These are phyloP conservation scores for Mesochorus sp. DNA, from an alignment of 2,888 invertebrate genomes.

Conservation along the genomic window DNA sequence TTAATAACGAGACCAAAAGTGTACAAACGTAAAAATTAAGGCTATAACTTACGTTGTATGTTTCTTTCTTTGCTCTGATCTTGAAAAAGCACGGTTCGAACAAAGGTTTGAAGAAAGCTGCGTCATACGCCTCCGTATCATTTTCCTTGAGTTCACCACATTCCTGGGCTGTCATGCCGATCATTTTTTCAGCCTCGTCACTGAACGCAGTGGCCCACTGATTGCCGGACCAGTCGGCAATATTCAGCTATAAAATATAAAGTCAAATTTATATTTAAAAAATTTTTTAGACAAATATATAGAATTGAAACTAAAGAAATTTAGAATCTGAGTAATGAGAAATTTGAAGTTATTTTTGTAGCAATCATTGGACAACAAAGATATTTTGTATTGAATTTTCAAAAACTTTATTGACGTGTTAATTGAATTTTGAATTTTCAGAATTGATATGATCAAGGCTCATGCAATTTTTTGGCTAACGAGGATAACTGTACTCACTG, in stretches of 20 bases:
- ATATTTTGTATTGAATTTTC: too few relatives aligned
- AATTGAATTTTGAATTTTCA: too few relatives aligned
- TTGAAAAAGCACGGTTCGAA: conserved; percentile 93
- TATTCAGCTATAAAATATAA: conserved; percentile 86
- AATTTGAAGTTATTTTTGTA: background rate
- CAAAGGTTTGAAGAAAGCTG: conserved; percentile 88
- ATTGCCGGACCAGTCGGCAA: conserved; percentile 94
- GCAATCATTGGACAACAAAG: too few relatives aligned
- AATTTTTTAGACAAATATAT: conserved; percentile 12
- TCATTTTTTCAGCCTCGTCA: conserved; percentile 90
- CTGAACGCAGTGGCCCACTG: conserved; percentile 97
- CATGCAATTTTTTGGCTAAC: background rate
- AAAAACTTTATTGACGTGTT: too few relatives aligned
- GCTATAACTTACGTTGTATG: conserved; percentile 89
- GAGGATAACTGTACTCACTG: conserved; percentile 84
- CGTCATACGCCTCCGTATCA: conserved; percentile 86
- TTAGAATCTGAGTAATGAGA: background rate
- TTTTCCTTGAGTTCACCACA: conserved; percentile 89
- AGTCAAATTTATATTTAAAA: too few relatives aligned
- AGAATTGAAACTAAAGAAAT: background rate
- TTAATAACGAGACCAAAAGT: conserved; percentile 37
- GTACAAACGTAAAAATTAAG: conserved; percentile 28
- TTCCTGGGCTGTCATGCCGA: conserved; percentile 88
- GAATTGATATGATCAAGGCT: background rate
- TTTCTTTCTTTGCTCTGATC: conserved; percentile 94